These are phyloP conservation scores for Arbacia lixula DNA, from an alignment of 53 echinoderm and acorn worm genomes.

Conservation along the genomic window DNA sequence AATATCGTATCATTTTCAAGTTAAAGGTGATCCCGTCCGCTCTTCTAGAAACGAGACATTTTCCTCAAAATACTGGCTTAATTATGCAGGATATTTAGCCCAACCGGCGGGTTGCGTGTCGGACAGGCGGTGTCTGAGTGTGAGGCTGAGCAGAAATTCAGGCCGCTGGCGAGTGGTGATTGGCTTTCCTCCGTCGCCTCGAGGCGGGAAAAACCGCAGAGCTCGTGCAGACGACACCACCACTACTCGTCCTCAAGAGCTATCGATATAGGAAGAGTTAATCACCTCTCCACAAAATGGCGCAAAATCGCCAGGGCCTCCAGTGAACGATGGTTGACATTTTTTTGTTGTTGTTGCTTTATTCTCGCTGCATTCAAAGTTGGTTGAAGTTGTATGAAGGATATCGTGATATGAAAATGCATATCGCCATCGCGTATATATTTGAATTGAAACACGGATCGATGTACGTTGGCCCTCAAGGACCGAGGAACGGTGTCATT, in stretches of 20 bases:
- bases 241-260: constrained; percentile 41
- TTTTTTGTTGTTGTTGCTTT: not conserved
- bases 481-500: not conserved
- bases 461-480: not conserved
- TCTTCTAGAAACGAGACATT: constrained; percentile 28
- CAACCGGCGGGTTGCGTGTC: constrained; percentile 35
- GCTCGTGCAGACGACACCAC: constrained; percentile 44
- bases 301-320: constrained; percentile 22
- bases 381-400: not conserved
- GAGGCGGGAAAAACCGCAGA: constrained; percentile 27
- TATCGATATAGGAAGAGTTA: constrained; percentile 59
- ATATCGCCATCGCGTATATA: not conserved
- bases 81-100: constrained; percentile 49
- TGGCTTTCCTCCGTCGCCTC: constrained; percentile 47
- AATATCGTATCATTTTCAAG: constrained; percentile 64
- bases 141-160: constrained; percentile 43
- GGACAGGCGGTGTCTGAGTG: constrained; percentile 15
- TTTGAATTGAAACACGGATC: constrained; percentile 42
- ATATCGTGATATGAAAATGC: not conserved
- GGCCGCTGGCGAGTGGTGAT: constrained; percentile 46
- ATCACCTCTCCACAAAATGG: constrained; percentile 57
- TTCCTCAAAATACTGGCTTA: constrained; percentile 33
- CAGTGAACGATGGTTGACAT: constrained; percentile 44
- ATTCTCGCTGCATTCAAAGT: not conserved
- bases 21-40: constrained; percentile 28